These are phyloP conservation scores for Pedetes capensis DNA, from an alignment of 2,113 vertebrate genomes.

Conservation along the genomic window DNA sequence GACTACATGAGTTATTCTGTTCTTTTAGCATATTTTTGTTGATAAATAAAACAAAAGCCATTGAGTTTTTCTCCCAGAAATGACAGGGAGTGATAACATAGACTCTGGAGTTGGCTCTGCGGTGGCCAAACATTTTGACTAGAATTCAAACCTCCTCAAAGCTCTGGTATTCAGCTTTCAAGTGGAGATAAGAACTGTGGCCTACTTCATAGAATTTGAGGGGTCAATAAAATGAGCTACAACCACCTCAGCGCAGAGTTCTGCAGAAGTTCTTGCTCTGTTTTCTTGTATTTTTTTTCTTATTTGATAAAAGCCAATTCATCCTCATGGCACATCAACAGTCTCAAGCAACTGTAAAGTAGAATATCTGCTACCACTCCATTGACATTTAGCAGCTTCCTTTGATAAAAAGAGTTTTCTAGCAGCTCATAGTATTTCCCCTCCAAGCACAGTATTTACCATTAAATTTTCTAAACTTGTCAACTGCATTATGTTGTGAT, in stretches of 20 bases:
- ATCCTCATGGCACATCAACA: background rate
- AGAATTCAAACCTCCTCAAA: background rate
- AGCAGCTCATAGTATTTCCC: background rate
- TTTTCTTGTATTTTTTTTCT: background rate
- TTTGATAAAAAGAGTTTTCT: background rate
- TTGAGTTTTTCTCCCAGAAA: background rate
- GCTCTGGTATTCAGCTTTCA: background rate
- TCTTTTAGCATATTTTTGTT: background rate
- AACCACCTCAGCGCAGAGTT: background rate
- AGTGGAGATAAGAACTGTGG: background rate
- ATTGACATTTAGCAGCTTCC: background rate
- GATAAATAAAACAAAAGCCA: background rate
- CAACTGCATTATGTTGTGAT: background rate
- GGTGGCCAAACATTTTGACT: background rate
- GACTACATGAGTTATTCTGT: background rate
- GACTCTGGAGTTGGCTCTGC: background rate
- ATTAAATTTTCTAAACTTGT: conserved; percentile 9
- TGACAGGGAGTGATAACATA: background rate
- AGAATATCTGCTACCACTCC: background rate
- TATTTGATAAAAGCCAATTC: background rate
- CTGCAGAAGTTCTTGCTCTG: background rate
- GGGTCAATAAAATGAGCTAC: background rate
- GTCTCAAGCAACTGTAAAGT: background rate
- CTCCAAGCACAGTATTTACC: background rate
- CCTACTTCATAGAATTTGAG: background rate